Evolutionary conservation across 1,140 invertebrate genomes (phyloP), one percentile per base, ranked within the genome.

Genomic region (Steinernema feltiae): DNA sequence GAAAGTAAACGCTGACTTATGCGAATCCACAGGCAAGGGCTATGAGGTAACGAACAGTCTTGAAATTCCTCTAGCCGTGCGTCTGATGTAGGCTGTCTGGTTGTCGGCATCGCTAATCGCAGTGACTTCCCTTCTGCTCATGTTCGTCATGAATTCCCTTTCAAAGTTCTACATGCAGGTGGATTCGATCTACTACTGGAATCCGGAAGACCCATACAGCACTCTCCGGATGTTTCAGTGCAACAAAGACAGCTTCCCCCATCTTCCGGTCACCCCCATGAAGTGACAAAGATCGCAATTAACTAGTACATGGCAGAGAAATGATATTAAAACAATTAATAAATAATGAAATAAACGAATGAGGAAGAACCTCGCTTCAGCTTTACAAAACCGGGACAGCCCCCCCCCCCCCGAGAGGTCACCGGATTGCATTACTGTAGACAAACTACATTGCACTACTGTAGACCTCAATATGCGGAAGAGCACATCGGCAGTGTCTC

Each of bases 111-210:
- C 24, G 7, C 24, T 63, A 21, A 63, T 41, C 35, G 35, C 53
- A 27, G 53, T 12, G 2, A 15, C 53, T 27, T 63, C 53, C 24
- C 24, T 63, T 3, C 24, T 63, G 2, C 53, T 63, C 53, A 63
- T 63, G 12, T 63, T 63, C 53, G 53, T 63, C 53, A 63, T 63
- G 53, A 27, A 63, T 21, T 15, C 53, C 12, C 53, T 63, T 63
- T 12, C 12, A 3, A 63, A 63, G 24, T 63, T n/a, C 53, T 63
- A 63, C 53, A 63, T 63, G 53, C 53, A 63, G 24, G 53, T 63
- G 15, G 53, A 63, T 21, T 63, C 53, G 7, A 63, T 63, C 53
- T 63, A 63, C 53, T 63, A 63, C 24, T 63, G 53, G 53, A 63
- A 63, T 63, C 53, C 53, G 15, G 53, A 63, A 15, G 53, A 63